Evolutionary conservation across 1,140 invertebrate species (phyloP).

Genomic region (Tetragnatha versicolor): DNA sequence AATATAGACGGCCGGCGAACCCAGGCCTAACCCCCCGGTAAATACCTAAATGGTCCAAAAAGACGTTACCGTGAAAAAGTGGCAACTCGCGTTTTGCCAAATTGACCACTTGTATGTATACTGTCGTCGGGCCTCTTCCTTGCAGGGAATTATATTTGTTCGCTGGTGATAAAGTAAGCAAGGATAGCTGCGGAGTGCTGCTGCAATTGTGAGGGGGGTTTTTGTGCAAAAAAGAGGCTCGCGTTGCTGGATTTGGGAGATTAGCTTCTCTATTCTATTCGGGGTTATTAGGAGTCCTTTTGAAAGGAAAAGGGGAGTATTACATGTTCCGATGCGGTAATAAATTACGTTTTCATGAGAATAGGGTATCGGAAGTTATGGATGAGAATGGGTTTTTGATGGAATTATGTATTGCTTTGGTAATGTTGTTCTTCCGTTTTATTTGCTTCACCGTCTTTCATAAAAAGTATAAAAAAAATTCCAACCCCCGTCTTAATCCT

Average conservation of each 20-base stretch:
- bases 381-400: too few relatives aligned
- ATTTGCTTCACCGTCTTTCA: too few relatives aligned
- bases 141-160: background rate
- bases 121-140: background rate
- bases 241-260: background rate
- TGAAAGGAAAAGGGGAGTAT: too few relatives aligned
- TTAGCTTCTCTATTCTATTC: background rate
- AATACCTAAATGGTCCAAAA: conserved; percentile 16
- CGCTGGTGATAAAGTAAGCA: conserved; percentile 6
- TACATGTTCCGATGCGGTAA: too few relatives aligned
- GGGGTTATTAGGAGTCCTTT: background rate
- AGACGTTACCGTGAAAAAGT: conserved; percentile 15
- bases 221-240: background rate
- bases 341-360: too few relatives aligned
- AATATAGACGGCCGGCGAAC: conserved; percentile 2
- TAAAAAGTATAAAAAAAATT: too few relatives aligned
- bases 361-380: too few relatives aligned
- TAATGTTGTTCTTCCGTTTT: too few relatives aligned
- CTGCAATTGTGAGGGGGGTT: background rate
- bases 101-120: conserved; percentile 10
- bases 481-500: too few relatives aligned
- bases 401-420: too few relatives aligned
- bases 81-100: conserved; percentile 1
- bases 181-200: background rate
- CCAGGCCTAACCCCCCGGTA: background rate